A percentile compares a stretch with the other conserved stretches of the same genome.
These are phyloP conservation scores for Catalaphyllia jardinei DNA, from an alignment of 64 coral and sea anemone genomes.

Conservation along the genomic window DNA sequence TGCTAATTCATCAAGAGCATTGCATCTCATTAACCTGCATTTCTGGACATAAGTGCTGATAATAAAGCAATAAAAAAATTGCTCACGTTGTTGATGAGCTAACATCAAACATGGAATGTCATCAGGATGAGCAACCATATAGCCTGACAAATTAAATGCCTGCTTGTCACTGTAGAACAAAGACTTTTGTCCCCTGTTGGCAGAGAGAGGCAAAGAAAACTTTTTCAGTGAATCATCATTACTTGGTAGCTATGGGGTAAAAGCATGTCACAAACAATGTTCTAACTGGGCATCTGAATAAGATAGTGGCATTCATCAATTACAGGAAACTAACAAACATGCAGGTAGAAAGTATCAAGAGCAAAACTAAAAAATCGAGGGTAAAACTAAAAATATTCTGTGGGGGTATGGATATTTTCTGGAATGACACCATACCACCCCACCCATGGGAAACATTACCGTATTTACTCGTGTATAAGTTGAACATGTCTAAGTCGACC, in stretches of 20 bases:
- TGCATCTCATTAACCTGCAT: too few species aligned
- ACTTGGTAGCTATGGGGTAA: too few species aligned
- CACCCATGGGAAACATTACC: too few species aligned
- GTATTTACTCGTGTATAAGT: too few species aligned
- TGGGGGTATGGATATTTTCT: too few species aligned
- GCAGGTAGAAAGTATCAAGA: background rate
- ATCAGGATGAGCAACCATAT: constrained; percentile 59
- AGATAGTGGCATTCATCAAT: background rate
- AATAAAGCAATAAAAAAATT: background rate
- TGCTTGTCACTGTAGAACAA: constrained; percentile 53
- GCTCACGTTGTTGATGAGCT: constrained; percentile 48
- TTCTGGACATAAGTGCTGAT: too few species aligned
- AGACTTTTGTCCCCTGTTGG: constrained; percentile 46
- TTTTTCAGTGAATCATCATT: background rate
- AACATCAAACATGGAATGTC: constrained; percentile 22
- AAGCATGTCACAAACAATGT: too few species aligned
- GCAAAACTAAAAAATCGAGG: background rate
- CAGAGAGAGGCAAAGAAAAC: background rate
- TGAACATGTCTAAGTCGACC: too few species aligned
- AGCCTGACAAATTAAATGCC: constrained; percentile 19
- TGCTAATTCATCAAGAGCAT: too few species aligned
- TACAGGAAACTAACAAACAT: background rate
- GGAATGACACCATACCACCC: too few species aligned
- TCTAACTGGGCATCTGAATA: too few species aligned
- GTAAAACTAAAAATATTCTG: background rate